A percentile compares a stretch with the other conserved stretches of the same genome.
phyloP scores from a whole-genome alignment of 2,797 vertebrate genomes.

The Nannoperca australis region DNA sequence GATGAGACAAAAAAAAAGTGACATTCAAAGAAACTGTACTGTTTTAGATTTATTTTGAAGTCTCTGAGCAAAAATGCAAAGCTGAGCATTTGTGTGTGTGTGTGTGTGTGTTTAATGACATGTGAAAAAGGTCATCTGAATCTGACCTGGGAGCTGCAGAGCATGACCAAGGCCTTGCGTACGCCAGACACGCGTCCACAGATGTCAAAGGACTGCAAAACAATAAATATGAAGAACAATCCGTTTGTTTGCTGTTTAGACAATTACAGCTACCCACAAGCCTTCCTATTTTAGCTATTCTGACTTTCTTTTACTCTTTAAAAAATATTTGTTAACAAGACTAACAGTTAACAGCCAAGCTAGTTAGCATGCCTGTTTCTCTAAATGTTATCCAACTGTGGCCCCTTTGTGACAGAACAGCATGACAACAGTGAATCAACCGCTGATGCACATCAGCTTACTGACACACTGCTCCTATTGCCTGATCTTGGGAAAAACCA shows the following conservation, averaged over 20 bases:
- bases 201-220: slow-evolving; percentile 95
- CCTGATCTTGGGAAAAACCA: slow-evolving; percentile 39
- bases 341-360: neutral
- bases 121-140: neutral
- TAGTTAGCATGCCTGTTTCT: neutral
- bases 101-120: neutral
- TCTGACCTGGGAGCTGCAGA: slow-evolving; percentile 96
- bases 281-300: neutral
- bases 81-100: neutral
- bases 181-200: slow-evolving; percentile 93
- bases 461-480: slow-evolving; percentile 9
- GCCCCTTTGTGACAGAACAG: neutral
- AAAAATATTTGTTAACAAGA: neutral
- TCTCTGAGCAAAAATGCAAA: neutral
- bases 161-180: slow-evolving; percentile 90
- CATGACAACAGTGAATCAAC: slow-evolving; percentile 34
- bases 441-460: neutral
- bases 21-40: neutral
- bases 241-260: neutral
- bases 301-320: neutral
- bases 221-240: slow-evolving; percentile 19
- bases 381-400: neutral
- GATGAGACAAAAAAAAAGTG: neutral
- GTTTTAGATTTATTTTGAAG: neutral
- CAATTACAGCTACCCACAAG: neutral